Percentiles rank a stretch among this genome's conserved stretches.
phyloP scores from a whole-genome alignment of 37 sponge, comb jelly and placozoan species.

The Beroe ovata region DNA sequence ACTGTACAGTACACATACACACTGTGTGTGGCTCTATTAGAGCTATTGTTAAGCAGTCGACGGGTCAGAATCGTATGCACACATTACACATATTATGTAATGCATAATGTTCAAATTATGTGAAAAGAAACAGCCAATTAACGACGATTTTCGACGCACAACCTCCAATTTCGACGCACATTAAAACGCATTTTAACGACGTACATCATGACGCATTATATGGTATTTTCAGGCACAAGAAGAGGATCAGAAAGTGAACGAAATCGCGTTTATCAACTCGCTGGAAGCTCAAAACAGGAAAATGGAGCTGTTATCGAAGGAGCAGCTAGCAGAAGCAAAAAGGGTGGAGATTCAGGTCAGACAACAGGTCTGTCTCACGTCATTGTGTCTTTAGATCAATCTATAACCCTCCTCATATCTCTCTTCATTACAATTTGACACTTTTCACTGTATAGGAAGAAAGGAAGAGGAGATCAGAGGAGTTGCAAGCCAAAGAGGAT shows the following conservation, averaged over 20 bases:
- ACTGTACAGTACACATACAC: no score
- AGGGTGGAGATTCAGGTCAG: conserved; percentile 47
- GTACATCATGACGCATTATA: neutral
- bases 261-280: conserved; percentile 90
- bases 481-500: conserved; percentile 88
- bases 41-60: no score
- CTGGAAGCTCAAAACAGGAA: conserved; percentile 94
- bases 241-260: conserved; percentile 79
- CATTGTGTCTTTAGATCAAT: conserved; percentile 5
- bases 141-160: no score
- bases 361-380: conserved; percentile 68
- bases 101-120: no score
- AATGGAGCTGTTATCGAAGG: conserved; percentile 79
- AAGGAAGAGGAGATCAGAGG: conserved; percentile 77
- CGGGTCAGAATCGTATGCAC: no score
- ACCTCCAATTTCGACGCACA: no score
- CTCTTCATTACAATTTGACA: neutral
- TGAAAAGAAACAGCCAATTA: no score
- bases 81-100: no score
- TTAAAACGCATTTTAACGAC: no score
- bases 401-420: neutral
- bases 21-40: no score
- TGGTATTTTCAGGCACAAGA: conserved; percentile 31
- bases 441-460: conserved; percentile 76
- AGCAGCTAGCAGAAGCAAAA: conserved; percentile 70